Base-by-base conservation (phyloP, 2,797 vertebrate species). In the Rhadinocentrus ornatus region DNA sequence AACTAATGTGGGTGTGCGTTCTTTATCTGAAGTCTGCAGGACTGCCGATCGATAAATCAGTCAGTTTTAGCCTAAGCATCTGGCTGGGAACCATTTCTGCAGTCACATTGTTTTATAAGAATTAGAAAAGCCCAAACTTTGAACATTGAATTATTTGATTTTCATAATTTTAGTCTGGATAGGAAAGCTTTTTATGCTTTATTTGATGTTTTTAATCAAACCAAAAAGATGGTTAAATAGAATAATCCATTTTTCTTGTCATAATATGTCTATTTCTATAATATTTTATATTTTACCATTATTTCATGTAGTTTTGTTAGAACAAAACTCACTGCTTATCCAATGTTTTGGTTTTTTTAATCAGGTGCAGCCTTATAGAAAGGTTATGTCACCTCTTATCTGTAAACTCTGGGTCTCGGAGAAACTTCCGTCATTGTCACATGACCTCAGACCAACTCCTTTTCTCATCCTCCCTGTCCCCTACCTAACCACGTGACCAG, bases 21-120 rank as follows among this genome's bases (percentile, higher is more conserved):
- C 55, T 70, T 91, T 91, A 92, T 92, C 90, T 81, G 32, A 0
- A 2, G 16, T 3, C 22, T 15, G 46, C 88, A 90, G 80, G 55
- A 58, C 68, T 7, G 26, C 22, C 69, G 56, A 58, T 41, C 74
- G 11, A 59, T n/a, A 26, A 6, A 39, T 55, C 6, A 24, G 27
- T 27, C 16, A 0, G 1, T 34, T 72, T 34, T 2, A 0, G 0
- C 32, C 6, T 8, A 2, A 3, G 9, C 11, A 56, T 69, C 29
- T 48, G 44, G 1, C 16, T 0, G 35, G 4, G 6, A 32, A 35
- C 32, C 1, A 4, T 3, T 61, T 22, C 31, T 18, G 16, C 22
- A 20, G 9, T 2, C 26, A n/a, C 10, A 20, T 5, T 29, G 26
- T 12, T 32, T 32, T 39, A 31, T 29, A 32, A 31, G 20, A 29